These are phyloP conservation scores for Noctua comes DNA, from an alignment of 2,888 invertebrate species.

Conservation along the genomic window DNA sequence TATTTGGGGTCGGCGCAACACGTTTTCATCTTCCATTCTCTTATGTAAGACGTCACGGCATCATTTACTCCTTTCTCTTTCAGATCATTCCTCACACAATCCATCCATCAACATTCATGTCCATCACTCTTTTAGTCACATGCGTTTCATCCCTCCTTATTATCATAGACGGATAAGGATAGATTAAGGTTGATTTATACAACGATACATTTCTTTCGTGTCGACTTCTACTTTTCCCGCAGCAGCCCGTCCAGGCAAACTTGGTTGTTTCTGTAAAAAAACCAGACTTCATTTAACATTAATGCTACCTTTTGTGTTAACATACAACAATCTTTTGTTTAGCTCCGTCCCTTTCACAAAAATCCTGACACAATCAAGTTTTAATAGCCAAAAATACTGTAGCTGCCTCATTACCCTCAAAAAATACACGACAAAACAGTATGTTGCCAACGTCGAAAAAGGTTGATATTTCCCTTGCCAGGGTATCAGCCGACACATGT, in stretches of 20 bases:
- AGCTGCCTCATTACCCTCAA: conserved; percentile 12
- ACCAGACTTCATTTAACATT: neutral
- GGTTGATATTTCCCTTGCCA: conserved; percentile 29
- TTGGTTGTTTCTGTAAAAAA: neutral
- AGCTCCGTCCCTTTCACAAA: neutral
- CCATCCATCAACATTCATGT: too few species aligned
- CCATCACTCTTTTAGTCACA: too few species aligned
- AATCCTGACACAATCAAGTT: neutral
- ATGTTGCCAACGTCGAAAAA: conserved; percentile 9
- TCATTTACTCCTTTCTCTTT: too few species aligned
- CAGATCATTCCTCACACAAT: too few species aligned
- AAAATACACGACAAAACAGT: conserved; percentile 14
- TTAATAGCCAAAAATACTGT: neutral
- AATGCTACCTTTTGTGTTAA: neutral
- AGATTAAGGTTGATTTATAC: too few species aligned
- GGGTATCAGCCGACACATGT: conserved; percentile 48
- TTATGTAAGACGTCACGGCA: too few species aligned
- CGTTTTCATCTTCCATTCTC: too few species aligned
- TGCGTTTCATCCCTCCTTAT: too few species aligned
- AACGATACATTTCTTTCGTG: neutral
- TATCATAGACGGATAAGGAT: too few species aligned
- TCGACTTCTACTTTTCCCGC: neutral
- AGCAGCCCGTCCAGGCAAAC: neutral
- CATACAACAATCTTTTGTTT: neutral
- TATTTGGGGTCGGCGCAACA: too few species aligned